Base-by-base conservation (phyloP, 2,113 vertebrate species). In the Aegithalos caudatus region DNA sequence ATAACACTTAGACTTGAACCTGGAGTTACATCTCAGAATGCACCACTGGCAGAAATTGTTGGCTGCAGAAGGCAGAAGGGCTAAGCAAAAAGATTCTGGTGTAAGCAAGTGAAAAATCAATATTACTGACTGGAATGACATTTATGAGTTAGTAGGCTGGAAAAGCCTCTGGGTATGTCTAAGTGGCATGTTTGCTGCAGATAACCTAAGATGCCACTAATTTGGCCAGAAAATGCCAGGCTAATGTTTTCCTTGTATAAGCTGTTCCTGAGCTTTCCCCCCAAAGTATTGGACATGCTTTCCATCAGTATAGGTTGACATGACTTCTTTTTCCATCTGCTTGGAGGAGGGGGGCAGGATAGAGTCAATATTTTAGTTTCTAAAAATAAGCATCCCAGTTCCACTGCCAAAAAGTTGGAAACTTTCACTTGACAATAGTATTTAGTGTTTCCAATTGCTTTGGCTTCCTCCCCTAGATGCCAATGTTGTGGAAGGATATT, bases 341-440 rank as follows among this genome's bases (percentile, higher is more conserved):
- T 87, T 71, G 33, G 29, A 35, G 35, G 21, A 66, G 35, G 3
- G 14, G 57, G 10, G 2, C 22, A 50, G 70, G 44, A 65, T 64
- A 27, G 48, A 90, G 60, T 72, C 18, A 38, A 29, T 94, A 86
- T 90, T 96, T 92, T 84, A 50, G n/a, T 94, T 92, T 96, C 86
- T 95, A 95, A 94, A 92, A 83, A 87, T 92, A 91, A 90, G 50
- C 17, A 87, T n/a, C 31, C 66, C 33, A 42, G 21, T 76, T 85
- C 58, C 27, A 35, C 15, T 58, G 65, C 81, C 71, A 90, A 81
- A 86, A 90, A 58, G 37, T 45, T 79, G 54, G 87, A 95, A 91
- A 90, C 42, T 31, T 73, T 90, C 60, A 86, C 51, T 86, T 31
- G 28, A 92, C 83, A 94, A 80, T 89, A 61, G 57, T 28, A 61